Evolutionary conservation across 2,797 vertebrate species (phyloP).

Genomic region (Eospalax fontanierii): DNA sequence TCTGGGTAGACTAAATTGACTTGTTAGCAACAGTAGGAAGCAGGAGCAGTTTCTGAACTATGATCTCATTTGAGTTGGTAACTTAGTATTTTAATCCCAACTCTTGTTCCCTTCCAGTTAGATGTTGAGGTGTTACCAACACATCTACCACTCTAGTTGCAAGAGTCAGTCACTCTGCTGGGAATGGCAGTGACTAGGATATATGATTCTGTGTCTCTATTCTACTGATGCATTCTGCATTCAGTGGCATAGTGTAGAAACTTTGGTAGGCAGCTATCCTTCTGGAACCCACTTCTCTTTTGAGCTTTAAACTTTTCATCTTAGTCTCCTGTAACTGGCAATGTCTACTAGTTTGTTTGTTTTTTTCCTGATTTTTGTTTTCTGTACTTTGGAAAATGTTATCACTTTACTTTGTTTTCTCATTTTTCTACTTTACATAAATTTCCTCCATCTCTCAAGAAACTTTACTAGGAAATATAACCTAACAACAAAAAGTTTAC

Average conservation of each 20-base stretch:
- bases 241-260: not conserved
- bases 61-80: not conserved
- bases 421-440: not conserved
- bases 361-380: not conserved
- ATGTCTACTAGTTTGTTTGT: too few relatives aligned
- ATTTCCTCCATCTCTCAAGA: not conserved
- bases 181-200: not conserved
- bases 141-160: not conserved
- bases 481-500: not conserved
- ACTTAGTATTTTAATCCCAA: not conserved
- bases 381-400: conserved; percentile 16
- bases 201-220: not conserved
- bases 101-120: not conserved
- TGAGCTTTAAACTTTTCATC: not conserved
- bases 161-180: not conserved
- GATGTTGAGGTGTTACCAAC: not conserved
- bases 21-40: not conserved
- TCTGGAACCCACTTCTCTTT: not conserved
- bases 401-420: not conserved
- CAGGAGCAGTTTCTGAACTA: not conserved
- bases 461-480: not conserved
- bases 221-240: not conserved
- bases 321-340: not conserved
- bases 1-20: not conserved
- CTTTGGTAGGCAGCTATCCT: not conserved